These are phyloP conservation scores for Sepioteuthis lessoniana DNA, from an alignment of 2,888 invertebrate genomes.

Conservation along the genomic window DNA sequence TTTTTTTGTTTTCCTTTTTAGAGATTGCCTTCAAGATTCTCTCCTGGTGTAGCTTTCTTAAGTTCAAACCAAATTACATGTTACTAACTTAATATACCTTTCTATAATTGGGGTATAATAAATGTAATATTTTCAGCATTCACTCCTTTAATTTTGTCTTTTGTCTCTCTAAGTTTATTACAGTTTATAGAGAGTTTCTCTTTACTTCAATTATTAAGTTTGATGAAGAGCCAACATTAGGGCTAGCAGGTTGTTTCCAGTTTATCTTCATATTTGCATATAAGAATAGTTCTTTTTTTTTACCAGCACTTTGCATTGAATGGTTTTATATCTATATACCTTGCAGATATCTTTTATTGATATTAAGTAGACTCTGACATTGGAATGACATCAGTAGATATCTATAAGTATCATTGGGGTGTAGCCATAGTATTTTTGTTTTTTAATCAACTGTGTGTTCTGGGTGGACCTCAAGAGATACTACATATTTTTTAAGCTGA, in stretches of 20 bases:
- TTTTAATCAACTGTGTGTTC: too few species aligned
- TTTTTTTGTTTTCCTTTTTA: background rate
- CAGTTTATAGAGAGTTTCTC: background rate
- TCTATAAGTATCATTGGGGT: too few species aligned
- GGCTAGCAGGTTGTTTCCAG: background rate
- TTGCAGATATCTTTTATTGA: too few species aligned
- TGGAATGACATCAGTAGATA: too few species aligned
- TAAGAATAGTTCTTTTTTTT: too few species aligned
- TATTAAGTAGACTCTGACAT: too few species aligned
- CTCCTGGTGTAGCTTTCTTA: background rate
- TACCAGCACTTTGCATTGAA: too few species aligned
- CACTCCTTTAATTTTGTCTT: constrained; percentile 17
- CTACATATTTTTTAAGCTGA: too few species aligned
- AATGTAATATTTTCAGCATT: background rate
- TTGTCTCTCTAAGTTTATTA: background rate
- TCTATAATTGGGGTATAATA: background rate
- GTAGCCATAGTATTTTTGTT: too few species aligned
- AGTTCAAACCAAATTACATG: constrained; percentile 6
- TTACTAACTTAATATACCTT: constrained; percentile 17
- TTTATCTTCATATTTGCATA: background rate
- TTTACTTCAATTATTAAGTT: background rate
- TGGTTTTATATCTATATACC: too few species aligned
- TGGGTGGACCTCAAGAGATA: too few species aligned
- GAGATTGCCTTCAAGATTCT: too few species aligned
- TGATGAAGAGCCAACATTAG: background rate